Conservation (phyloP, 2,797 vertebrate species). For the Gastrophryne carolinensis region DNA sequence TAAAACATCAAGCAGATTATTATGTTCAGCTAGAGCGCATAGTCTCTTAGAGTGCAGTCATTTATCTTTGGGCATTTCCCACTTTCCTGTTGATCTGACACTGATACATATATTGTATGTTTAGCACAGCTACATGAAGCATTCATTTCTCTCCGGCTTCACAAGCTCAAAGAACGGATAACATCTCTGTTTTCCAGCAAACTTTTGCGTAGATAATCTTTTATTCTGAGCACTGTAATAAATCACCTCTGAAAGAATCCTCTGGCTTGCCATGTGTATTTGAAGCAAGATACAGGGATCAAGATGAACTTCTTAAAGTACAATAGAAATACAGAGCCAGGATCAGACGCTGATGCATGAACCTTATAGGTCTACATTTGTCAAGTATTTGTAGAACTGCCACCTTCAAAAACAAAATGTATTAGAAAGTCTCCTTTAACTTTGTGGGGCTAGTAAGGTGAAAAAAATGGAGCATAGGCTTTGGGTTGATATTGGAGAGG, state of each 20-base stretch:
- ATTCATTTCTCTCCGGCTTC: neutral
- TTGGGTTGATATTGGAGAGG: no score
- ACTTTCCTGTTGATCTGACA: neutral
- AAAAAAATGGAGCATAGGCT: no score
- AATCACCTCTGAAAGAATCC: neutral
- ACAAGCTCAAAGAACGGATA: neutral
- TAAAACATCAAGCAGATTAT: neutral
- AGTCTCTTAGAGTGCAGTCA: neutral
- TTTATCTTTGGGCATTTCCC: neutral
- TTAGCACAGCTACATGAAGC: neutral
- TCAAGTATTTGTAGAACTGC: no score
- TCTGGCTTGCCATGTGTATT: neutral
- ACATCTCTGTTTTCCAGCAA: neutral
- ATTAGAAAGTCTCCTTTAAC: no score
- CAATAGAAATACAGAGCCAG: no score
- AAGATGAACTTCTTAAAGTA: neutral
- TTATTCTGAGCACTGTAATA: neutral
- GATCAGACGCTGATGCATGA: no score
- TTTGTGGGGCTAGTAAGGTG: no score
- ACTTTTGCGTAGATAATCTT: neutral
- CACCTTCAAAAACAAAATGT: no score
- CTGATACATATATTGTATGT: neutral
- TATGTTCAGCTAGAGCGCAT: neutral
- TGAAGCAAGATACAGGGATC: neutral
- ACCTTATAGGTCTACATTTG: no score